Base-by-base conservation (phyloP, 2,888 invertebrate species). In the Calliopum simillimum region DNA sequence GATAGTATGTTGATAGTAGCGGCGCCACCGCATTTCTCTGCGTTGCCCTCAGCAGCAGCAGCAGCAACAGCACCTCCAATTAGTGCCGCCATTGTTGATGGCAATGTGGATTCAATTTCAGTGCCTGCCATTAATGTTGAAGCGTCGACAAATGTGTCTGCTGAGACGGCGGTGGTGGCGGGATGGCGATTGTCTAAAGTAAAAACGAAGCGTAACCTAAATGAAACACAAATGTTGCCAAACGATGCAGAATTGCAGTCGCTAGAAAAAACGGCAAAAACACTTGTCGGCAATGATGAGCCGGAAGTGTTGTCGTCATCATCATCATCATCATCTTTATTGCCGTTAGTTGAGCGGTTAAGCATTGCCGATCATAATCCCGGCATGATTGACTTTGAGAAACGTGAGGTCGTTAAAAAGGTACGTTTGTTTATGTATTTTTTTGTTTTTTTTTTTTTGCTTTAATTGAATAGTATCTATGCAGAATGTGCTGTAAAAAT, bases 381-480 rank as follows among this genome's bases (percentile, higher is more conserved):
- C 58, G 82, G 81, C 59, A 79, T 81, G 72, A 85, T 84, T 73
- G 82, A 86, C 76, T 81, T 81, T 71, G 83, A 81, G 71, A 85
- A 86, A 69, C 84, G 86, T 70, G 82, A 85, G 62, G 82, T 85
- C 80, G 82, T 88, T 71, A 84, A 84, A 76, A 78, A 84, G 84
- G 84, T 84, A 85, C 80, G 73, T 66, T 53, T n/a, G n/a, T n/a
- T n/a, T n/a, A n/a, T n/a, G n/a, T n/a, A n/a, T n/a, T n/a, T n/a
- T n/a, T n/a, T 33, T 5, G 25, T 25, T 33, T 8, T 33, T 33
- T 4, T 33, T 33, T 2, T 33, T 33, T 33, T 33, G n/a, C n/a
- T n/a, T 3, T 33, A 33, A 8, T 33, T 8, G 33, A 8, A 33
- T 33, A 33, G 33, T 8, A 33, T 33, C n/a, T n/a, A n/a, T n/a